Conservation (phyloP, 2,797 vertebrate species). For the Chromobotia macracanthus region DNA sequence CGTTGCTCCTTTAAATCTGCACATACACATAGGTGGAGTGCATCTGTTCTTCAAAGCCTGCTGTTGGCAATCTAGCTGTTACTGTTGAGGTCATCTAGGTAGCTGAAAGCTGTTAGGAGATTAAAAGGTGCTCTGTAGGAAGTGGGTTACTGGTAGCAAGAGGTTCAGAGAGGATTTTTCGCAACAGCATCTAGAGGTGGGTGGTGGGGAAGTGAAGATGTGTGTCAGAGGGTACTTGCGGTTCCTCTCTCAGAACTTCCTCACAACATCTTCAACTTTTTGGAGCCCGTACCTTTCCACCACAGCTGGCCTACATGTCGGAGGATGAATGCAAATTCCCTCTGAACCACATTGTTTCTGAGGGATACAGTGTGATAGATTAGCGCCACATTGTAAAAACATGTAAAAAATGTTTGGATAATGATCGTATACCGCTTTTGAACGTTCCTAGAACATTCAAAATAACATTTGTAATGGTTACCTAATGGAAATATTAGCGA, state of each 20-base stretch:
- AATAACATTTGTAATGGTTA: too few relatives aligned
- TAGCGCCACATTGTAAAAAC: too few relatives aligned
- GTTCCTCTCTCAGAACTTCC: slow-evolving; percentile 70
- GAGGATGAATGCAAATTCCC: background rate
- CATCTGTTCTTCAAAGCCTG: background rate
- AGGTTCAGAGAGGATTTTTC: slow-evolving; percentile 38
- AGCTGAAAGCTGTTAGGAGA: background rate
- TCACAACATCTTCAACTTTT: slow-evolving; percentile 48
- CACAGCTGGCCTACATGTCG: background rate
- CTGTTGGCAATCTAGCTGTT: background rate
- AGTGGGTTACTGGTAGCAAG: slow-evolving; percentile 22
- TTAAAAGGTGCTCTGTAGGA: slow-evolving; percentile 45
- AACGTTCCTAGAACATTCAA: too few relatives aligned
- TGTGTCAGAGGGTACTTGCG: slow-evolving; percentile 58
- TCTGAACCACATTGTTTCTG: background rate
- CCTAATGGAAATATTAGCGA: too few relatives aligned
- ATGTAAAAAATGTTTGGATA: too few relatives aligned
- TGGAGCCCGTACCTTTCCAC: background rate
- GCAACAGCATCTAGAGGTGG: slow-evolving; percentile 22
- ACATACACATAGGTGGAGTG: background rate
- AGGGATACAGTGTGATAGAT: background rate
- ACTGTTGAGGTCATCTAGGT: slow-evolving; percentile 6
- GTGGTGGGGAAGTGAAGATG: slow-evolving; percentile 33
- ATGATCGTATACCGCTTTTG: too few relatives aligned
- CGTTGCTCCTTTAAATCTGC: background rate